These are phyloP conservation scores for Panthera tigris DNA, from an alignment of 2,113 vertebrate species.

Conservation along the genomic window DNA sequence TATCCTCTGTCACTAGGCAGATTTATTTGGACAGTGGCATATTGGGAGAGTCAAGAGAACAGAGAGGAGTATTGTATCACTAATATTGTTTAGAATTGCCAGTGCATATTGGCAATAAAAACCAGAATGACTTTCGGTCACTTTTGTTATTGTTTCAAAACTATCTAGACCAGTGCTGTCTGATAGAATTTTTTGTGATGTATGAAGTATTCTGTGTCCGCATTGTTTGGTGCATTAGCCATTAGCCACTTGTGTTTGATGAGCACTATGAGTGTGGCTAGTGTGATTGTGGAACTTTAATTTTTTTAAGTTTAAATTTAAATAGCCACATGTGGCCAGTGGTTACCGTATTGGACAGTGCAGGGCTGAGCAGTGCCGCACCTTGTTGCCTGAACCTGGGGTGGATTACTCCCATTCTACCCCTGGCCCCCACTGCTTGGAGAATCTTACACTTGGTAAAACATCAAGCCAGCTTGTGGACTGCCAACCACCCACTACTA, in stretches of 20 bases:
- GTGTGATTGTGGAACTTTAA: neutral
- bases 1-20: neutral
- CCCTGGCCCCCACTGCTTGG: neutral
- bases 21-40: neutral
- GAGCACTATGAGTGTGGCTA: neutral
- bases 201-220: neutral
- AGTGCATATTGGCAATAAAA: neutral
- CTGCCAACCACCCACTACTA: neutral
- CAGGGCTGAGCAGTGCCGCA: neutral
- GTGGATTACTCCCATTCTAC: neutral
- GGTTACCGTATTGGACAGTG: neutral
- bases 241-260: neutral
- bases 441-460: neutral
- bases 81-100: neutral
- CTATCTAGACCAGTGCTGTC: neutral
- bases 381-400: neutral
- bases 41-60: neutral
- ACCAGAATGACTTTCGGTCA: neutral
- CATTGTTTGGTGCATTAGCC: neutral
- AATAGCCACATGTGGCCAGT: neutral
- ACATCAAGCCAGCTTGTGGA: neutral
- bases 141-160: constrained; percentile 42
- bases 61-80: neutral
- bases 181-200: neutral
- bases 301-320: constrained; percentile 32